Evolutionary conservation across 2,113 vertebrate species (phyloP).

Genomic region (Varanus komodoensis): DNA sequence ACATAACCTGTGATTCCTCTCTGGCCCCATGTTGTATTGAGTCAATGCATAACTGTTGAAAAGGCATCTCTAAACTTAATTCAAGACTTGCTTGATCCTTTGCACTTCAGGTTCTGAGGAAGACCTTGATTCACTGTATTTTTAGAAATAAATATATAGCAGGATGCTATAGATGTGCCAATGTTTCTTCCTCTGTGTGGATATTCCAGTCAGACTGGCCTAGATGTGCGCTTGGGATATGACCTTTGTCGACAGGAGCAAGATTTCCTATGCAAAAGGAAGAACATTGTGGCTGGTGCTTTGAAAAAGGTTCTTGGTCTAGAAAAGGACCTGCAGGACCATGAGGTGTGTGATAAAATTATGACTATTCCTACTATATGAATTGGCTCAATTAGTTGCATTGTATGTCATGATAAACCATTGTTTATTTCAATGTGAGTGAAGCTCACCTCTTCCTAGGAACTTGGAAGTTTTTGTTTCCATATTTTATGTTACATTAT

Average conservation of each 20-base stretch:
- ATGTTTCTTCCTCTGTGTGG: constrained; percentile 8
- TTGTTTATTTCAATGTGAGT: neutral
- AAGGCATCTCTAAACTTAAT: neutral
- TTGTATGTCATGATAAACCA: neutral
- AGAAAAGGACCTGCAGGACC: constrained; percentile 66
- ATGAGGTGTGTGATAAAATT: constrained; percentile 74
- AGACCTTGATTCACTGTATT: neutral
- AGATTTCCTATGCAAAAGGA: constrained; percentile 81
- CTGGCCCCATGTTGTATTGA: neutral
- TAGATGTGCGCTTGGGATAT: constrained; percentile 83
- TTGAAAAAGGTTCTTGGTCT: constrained; percentile 80
- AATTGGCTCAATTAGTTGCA: neutral
- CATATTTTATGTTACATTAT: no score
- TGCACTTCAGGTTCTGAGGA: constrained; percentile 20
- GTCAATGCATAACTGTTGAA: neutral
- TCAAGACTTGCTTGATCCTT: neutral
- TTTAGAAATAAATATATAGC: neutral
- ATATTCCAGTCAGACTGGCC: constrained; percentile 59
- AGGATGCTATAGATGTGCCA: neutral
- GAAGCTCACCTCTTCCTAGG: no score
- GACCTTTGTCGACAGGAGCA: constrained; percentile 81
- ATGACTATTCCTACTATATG: neutral
- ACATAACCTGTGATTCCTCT: neutral
- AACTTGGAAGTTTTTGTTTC: no score
- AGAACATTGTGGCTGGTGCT: constrained; percentile 73